Evolutionary conservation across 2,888 invertebrate genomes (phyloP), one percentile per base, ranked within the genome.

Genomic region (Conistra vaccinii): DNA sequence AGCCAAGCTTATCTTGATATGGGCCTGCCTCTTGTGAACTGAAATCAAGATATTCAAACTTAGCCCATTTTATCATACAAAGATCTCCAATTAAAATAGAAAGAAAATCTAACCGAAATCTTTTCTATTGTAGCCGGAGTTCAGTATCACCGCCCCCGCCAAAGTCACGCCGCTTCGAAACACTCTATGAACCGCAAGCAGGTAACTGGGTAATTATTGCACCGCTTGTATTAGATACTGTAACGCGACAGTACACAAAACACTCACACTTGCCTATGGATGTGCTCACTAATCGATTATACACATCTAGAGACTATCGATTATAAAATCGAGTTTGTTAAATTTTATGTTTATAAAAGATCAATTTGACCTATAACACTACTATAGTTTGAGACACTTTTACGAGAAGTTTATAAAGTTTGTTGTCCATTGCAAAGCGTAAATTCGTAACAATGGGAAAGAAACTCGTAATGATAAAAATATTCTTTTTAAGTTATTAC

Each of bases 121-220:
- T 77, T 65, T 61, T 48, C 39, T 76, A 69, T 39, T 78, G 20
- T 61, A 85, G 7, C 92, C 95, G 96, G 88, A 93, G 94, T 26
- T 95, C 96, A 0, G 91, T 91, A n/a, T 96, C 96, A 6, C 96
- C 96, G 69, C 96, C 96, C 69, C 96, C 96, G 61, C 92, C 95
- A 5, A 96, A 96, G 90, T 93, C 96, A 32, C 94, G 96, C 1
- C 95, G 96, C 69, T 94, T 94, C 89, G 96, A 95, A 80, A 86
- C 91, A 39, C 85, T 92, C 65, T 94, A 94, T 92, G 96, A 96
- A 76, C 93, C 92, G 73, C 94, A 95, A 87, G 95, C 95, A 96
- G 96, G 96, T 96, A 96, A 96, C 95, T 96, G 94, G 96, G 96
- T 96, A 96, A 96, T 90, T 95, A 95, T 92, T 90, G 87, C 91